Conservation (phyloP, 2,113 vertebrate genomes). For the Percopsis transmontana region DNA sequence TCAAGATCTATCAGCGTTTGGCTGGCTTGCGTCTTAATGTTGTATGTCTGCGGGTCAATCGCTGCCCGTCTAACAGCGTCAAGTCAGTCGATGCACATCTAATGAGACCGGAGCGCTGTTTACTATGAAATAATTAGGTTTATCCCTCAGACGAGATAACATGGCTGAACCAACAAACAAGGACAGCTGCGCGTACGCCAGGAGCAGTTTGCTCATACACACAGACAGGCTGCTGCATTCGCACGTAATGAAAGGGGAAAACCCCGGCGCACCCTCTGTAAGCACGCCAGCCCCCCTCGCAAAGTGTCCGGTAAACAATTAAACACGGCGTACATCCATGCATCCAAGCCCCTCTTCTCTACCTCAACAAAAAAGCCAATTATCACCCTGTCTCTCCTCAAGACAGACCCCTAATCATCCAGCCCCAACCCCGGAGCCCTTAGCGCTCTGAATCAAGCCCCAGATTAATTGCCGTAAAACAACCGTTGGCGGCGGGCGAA, state of each 20-base stretch:
- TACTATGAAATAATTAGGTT: slow-evolving; percentile 56
- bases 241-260: slow-evolving; percentile 31
- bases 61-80: slow-evolving; percentile 31
- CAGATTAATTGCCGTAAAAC: slow-evolving; percentile 66
- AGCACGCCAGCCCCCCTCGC: slow-evolving; percentile 37
- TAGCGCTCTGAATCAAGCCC: slow-evolving; percentile 9
- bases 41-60: slow-evolving; percentile 24
- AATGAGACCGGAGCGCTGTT: slow-evolving; percentile 63
- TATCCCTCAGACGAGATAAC: slow-evolving; percentile 62
- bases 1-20: slow-evolving; percentile 13
- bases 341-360: slow-evolving; percentile 46
- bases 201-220: slow-evolving; percentile 15
- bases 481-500: slow-evolving; percentile 37
- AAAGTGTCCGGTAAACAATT: slow-evolving; percentile 31
- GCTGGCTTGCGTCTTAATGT: not conserved
- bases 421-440: slow-evolving; percentile 22
- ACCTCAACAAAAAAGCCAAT: slow-evolving; percentile 60
- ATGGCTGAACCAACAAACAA: slow-evolving; percentile 36
- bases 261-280: slow-evolving; percentile 52
- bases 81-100: slow-evolving; percentile 55
- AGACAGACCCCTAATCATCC: slow-evolving; percentile 38
- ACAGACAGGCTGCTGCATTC: slow-evolving; percentile 23
- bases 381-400: slow-evolving; percentile 60
- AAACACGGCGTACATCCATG: slow-evolving; percentile 41
- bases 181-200: slow-evolving; percentile 27